Evolutionary conservation across 2,888 invertebrate genomes (phyloP).

Genomic region (Aporophyla lueneburgensis): DNA sequence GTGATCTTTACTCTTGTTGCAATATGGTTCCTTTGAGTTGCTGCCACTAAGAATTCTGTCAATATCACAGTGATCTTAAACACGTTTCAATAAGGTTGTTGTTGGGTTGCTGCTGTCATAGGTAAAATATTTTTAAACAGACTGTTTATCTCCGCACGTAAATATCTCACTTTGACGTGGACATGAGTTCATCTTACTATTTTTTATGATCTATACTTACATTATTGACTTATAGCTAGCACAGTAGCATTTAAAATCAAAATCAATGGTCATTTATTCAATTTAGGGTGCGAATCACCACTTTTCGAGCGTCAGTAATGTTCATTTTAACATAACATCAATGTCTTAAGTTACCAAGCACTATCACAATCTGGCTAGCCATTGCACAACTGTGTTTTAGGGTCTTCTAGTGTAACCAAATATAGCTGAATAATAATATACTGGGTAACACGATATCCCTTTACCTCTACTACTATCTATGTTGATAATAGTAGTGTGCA

Average conservation of each 20-base stretch:
- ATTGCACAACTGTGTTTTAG: background rate
- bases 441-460: background rate
- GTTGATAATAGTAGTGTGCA: background rate
- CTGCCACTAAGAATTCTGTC: no score
- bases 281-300: no score
- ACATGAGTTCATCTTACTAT: background rate
- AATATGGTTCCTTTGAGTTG: no score
- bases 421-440: background rate
- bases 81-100: no score
- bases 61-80: no score
- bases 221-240: background rate
- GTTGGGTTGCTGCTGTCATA: no score
- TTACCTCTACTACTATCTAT: background rate
- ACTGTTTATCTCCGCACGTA: background rate
- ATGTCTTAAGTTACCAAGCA: background rate
- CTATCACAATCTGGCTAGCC: no score
- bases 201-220: background rate
- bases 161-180: background rate
- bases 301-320: no score
- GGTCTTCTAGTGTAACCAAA: background rate
- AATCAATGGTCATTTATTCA: no score
- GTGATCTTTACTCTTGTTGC: no score
- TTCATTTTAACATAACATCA: background rate
- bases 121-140: no score
- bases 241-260: background rate